Evolutionary conservation across 2,888 invertebrate genomes (phyloP).

Genomic region (Norana najaformis): DNA sequence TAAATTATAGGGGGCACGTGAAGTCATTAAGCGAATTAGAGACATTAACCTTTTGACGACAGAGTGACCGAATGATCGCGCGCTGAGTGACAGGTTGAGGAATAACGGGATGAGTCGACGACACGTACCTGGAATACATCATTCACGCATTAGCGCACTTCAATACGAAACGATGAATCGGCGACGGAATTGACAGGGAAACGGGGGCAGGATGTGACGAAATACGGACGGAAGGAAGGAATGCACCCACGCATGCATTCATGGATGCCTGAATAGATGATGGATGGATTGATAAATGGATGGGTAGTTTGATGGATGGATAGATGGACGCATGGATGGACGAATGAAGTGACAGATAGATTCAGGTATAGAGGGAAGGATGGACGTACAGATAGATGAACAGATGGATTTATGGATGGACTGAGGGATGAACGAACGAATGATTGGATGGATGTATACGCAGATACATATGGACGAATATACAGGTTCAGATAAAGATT

Average conservation of each 20-base stretch:
- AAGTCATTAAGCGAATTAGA: constrained; percentile 13
- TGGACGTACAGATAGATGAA: background rate
- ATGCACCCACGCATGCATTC: no score
- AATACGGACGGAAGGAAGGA: constrained; percentile 24
- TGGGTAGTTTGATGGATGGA: constrained; percentile 18
- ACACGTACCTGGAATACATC: background rate
- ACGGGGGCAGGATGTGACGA: background rate
- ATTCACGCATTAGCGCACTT: background rate
- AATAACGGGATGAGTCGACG: background rate
- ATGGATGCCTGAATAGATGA: background rate
- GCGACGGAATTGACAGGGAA: background rate
- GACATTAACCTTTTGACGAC: background rate
- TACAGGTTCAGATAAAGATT: background rate
- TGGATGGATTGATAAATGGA: constrained; percentile 21
- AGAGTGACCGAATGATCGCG: background rate
- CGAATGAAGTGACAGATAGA: background rate
- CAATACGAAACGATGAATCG: constrained; percentile 10
- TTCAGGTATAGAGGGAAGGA: background rate
- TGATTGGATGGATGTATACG: background rate
- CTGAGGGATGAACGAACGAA: background rate
- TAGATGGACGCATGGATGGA: constrained; percentile 7
- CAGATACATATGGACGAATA: background rate
- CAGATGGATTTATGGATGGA: background rate
- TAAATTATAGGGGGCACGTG: background rate
- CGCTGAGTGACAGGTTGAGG: background rate